Base-by-base conservation (phyloP, 2,888 invertebrate genomes). In the Rhabditoides inermis region DNA sequence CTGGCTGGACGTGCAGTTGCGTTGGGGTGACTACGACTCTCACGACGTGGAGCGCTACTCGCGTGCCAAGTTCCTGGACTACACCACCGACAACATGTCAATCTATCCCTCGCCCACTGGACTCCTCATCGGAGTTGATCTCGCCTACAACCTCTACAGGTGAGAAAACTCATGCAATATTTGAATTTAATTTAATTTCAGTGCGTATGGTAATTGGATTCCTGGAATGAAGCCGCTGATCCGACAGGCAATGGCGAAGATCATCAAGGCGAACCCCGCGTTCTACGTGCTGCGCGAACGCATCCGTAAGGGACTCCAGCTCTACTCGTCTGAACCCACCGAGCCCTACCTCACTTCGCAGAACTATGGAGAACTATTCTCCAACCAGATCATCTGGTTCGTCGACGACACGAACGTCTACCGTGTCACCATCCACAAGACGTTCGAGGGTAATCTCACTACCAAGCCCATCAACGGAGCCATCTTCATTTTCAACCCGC, bases 361-460 rank as follows among this genome's bases (percentile, higher is more conserved):
- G 81, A 99, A 98, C 81, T 99, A 99, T 72, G 95, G 98, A 64
- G 98, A 98, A 79, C 81, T 99, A 47, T 98, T 99, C 82, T 92
- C 91, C n/a, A 99, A 98, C 81, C 98, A 98, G 80, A 99, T 99
- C 75, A 99, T 99, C 80, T 98, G 98, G 98, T 98, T 95, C 79
- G 95, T 98, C 12, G 98, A 98, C 76, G 98, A 99, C 78, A 99
- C 98, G 0, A 98, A 98, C 78, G 98, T 99, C 26, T 98, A 98
- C 80, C 84, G 98, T 62, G 98, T 99, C 25, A 98, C 98, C 0
- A 98, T 98, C 73, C 98, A 98, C 82, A 98, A 98, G 82, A 99
- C 98, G 0, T 98, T 99, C 79, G 98, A 98, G 78, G 98, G 98
- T 49, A 94, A 94, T 78, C 82, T 99, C 77, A 99, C 98, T 0